phyloP scores from a whole-genome alignment of 2,797 vertebrate species.

The Sparidentex hasta region DNA sequence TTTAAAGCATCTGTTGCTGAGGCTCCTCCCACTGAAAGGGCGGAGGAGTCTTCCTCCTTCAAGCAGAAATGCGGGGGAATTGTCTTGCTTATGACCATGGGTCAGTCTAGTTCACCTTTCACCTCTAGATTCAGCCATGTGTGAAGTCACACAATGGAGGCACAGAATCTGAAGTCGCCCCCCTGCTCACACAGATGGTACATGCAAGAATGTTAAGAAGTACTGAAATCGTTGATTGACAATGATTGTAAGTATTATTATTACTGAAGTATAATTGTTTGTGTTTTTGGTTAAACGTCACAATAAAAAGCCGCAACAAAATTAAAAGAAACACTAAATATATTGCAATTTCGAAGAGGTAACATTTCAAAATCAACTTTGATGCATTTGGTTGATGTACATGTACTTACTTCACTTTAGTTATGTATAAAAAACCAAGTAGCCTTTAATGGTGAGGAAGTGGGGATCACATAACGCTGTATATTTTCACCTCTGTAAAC shows the following conservation, averaged over 20 bases:
- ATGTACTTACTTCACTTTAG: not conserved
- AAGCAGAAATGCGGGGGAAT: conserved; percentile 47
- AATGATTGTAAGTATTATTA: not conserved
- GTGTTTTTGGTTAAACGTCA: not conserved
- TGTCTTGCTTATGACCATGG: conserved; percentile 67
- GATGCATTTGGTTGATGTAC: not conserved
- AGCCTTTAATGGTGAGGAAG: not conserved
- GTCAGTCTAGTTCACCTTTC: conserved; percentile 65
- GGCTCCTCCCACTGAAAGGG: conserved; percentile 39
- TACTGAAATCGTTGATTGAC: not conserved
- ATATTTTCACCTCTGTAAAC: not conserved
- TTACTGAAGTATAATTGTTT: not conserved
- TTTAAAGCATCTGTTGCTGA: conserved; percentile 45
- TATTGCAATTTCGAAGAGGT: not conserved
- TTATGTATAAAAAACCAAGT: not conserved
- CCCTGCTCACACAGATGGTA: conserved; percentile 11
- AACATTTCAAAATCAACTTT: not conserved
- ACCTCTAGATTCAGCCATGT: conserved; percentile 70
- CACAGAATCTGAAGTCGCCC: conserved; percentile 29
- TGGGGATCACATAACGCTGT: not conserved
- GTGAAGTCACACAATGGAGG: conserved; percentile 69
- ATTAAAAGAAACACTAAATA: not conserved
- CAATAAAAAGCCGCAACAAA: not conserved
- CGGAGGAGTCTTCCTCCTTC: conserved; percentile 29
- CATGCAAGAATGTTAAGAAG: not conserved